phyloP scores from a whole-genome alignment of 2,888 invertebrate genomes.

The Dryocosmus kuriphilus region DNA sequence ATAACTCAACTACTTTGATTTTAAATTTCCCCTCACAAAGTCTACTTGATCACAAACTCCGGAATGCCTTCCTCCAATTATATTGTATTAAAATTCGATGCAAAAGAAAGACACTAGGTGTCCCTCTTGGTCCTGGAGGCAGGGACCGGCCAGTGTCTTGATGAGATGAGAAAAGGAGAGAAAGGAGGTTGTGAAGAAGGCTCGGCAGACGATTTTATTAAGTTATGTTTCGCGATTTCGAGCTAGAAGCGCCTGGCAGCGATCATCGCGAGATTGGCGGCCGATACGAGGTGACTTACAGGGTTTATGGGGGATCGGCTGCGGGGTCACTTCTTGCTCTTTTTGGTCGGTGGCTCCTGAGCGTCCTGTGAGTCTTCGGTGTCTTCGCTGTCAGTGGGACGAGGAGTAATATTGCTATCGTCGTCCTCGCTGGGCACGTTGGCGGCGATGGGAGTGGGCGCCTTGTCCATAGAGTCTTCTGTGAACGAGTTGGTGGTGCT shows the following conservation, averaged over 20 bases:
- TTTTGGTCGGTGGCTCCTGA: conserved; percentile 79
- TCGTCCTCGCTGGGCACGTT: conserved; percentile 79
- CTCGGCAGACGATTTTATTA: conserved; percentile 55
- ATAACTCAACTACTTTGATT: not conserved
- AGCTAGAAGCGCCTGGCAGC: conserved; percentile 71
- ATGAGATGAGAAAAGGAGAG: conserved; percentile 25
- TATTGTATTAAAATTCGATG: not conserved
- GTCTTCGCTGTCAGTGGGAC: conserved; percentile 74
- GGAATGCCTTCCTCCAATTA: not conserved
- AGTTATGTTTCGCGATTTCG: conserved; percentile 34
- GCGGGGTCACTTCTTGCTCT: conserved; percentile 80
- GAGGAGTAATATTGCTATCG: conserved; percentile 71
- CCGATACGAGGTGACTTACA: conserved; percentile 71
- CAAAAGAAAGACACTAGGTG: not conserved
- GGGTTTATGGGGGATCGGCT: conserved; percentile 56
- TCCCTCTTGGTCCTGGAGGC: conserved; percentile 8
- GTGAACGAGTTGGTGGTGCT: conserved; percentile 88
- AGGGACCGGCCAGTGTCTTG: conserved; percentile 5
- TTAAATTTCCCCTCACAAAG: not conserved
- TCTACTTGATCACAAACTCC: not conserved
- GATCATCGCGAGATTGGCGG: conserved; percentile 70
- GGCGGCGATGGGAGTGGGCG: conserved; percentile 80
- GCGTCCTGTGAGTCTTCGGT: conserved; percentile 74
- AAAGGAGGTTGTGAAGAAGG: conserved; percentile 40
- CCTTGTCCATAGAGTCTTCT: conserved; percentile 86